Evolutionary conservation across 2,797 vertebrate genomes (phyloP).

Genomic region (Adrianichthys oophorus): DNA sequence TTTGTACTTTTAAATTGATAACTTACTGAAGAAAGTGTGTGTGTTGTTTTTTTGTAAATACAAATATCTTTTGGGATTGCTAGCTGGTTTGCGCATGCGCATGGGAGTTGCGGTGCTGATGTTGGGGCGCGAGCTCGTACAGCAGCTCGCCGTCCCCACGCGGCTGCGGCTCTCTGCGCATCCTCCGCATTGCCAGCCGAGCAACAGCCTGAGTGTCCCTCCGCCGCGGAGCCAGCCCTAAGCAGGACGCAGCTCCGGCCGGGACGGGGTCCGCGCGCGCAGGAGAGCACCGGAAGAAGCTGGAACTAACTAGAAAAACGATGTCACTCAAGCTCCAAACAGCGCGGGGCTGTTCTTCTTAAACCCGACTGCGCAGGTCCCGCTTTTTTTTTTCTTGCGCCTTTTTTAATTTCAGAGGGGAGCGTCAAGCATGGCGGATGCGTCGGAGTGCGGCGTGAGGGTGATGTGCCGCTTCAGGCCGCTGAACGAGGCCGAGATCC

Average conservation of each 20-base stretch:
- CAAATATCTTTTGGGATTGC: no score
- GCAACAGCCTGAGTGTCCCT: neutral
- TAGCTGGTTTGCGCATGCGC: neutral
- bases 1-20: neutral
- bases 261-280: neutral
- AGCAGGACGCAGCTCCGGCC: neutral
- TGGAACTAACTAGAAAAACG: no score
- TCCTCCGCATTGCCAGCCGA: conserved; percentile 18
- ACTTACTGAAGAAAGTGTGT: no score
- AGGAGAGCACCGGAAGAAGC: conserved; percentile 66
- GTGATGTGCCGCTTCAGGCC: conserved; percentile 96
- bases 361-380: neutral
- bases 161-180: conserved; percentile 59
- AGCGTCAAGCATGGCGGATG: conserved; percentile 77
- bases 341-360: no score
- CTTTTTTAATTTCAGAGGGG: neutral
- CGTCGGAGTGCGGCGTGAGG: conserved; percentile 93
- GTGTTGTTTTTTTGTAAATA: neutral
- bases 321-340: no score
- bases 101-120: conserved; percentile 66
- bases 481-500: conserved; percentile 88
- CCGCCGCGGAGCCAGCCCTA: neutral
- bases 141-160: conserved; percentile 24
- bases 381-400: neutral
- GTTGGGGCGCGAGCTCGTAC: conserved; percentile 48